These are phyloP conservation scores for Centruroides vittatus DNA, from an alignment of 1,140 invertebrate genomes.

Conservation along the genomic window DNA sequence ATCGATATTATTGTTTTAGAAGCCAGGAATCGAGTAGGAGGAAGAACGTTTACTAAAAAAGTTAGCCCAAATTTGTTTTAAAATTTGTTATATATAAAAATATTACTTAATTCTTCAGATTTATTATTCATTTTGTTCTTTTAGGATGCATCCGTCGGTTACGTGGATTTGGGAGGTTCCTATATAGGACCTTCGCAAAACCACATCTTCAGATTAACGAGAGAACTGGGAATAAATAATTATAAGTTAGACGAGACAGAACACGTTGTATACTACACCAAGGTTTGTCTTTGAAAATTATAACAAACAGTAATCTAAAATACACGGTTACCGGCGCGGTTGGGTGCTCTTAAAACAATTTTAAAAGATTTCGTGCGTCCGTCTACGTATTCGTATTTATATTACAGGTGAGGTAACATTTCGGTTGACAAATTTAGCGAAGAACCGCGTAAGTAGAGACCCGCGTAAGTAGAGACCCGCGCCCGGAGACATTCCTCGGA, in stretches of 20 bases:
- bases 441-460: too few species aligned
- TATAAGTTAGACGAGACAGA: conserved; percentile 22
- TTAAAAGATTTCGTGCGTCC: too few species aligned
- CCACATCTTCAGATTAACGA: conserved; percentile 21
- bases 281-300: conserved; percentile 8
- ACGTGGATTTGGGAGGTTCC: conserved; percentile 23
- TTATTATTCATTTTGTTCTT: background rate
- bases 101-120: too few species aligned
- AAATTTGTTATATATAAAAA: too few species aligned
- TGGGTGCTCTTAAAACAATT: too few species aligned
- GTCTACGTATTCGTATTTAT: too few species aligned
- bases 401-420: too few species aligned
- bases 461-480: too few species aligned
- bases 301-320: too few species aligned
- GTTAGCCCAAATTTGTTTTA: background rate
- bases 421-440: too few species aligned
- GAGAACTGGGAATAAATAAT: conserved; percentile 27
- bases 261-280: conserved; percentile 15
- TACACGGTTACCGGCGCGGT: too few species aligned
- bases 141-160: conserved; percentile 16
- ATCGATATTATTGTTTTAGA: conserved; percentile 26
- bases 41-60: conserved; percentile 25
- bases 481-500: too few species aligned
- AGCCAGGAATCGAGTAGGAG: conserved; percentile 29
- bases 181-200: conserved; percentile 24